Base-by-base conservation (phyloP, 2,888 invertebrate genomes). In the Deilephila elpenor region DNA sequence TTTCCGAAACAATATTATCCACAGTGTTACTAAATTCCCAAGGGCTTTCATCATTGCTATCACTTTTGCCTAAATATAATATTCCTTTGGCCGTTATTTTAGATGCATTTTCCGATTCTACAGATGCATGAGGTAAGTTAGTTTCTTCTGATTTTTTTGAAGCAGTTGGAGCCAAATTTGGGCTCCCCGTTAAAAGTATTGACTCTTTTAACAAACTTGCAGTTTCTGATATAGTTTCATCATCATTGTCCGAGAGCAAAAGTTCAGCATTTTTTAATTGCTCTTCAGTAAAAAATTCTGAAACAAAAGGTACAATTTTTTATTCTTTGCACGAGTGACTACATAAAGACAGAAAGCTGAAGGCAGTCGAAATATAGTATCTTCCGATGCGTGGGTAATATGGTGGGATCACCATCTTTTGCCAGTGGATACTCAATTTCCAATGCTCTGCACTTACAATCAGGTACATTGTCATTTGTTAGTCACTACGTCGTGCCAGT, bases 161-260 rank as follows among this genome's bases (percentile, higher is more conserved):
- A 75, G 80, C 75, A 37, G 82, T 78, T 62, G 86, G 81, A 73
- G 83, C 78, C 85, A 93, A 93, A 59, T 92, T 90, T 37, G 93
- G 93, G 79, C 94, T 94, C 11, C 67, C 67, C 20, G 25, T 67
- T 74, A 94, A 84, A 75, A 93, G 88, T 53, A 94, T 88, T 20
- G 93, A 92, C 72, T 87, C 85, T 80, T 88, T 93, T 90, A 93
- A 91, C 74, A 93, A 87, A 79, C 79, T 87, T 74, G 92, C 93
- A 74, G 93, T 94, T 88, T 93, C 88, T 77, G 91, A 84, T 75
- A 93, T 89, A 73, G 90, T 79, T 60, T 85, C 83, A 71, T 82
- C 78, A 67, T 70, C 71, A 76, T 78, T 73, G 37, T 61, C 73
- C 17, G 44, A 71, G 34, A 73, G 59, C 75, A 72, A 71, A 56